Evolutionary conservation across 2,888 invertebrate genomes (phyloP).

Genomic region (Sipha maydis): DNA sequence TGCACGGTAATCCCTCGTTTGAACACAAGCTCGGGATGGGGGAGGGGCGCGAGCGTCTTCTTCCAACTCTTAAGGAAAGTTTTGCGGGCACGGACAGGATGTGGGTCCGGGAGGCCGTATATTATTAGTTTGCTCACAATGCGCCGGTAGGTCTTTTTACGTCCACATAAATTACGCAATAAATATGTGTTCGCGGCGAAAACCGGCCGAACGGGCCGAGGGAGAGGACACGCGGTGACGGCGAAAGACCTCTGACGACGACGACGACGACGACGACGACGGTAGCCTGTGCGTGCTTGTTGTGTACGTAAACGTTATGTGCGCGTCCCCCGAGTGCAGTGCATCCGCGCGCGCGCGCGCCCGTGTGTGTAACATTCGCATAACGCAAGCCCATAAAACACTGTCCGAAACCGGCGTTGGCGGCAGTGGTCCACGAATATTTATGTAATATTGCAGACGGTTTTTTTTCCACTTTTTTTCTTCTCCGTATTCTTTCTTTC

Average conservation of each 20-base stretch:
- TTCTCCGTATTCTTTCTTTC: not conserved
- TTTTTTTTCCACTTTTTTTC: not conserved
- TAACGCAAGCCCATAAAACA: constrained; percentile 51
- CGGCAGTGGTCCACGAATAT: constrained; percentile 33
- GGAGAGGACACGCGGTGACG: not conserved
- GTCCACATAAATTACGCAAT: constrained; percentile 56
- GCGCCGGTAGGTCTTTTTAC: constrained; percentile 50
- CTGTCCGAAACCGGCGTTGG: constrained; percentile 46
- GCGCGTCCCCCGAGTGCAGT: not conserved
- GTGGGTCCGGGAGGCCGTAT: constrained; percentile 11
- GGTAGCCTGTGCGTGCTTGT: not conserved
- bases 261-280: not conserved
- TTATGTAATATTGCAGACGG: constrained; percentile 33
- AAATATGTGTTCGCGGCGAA: constrained; percentile 49
- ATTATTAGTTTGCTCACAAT: constrained; percentile 48
- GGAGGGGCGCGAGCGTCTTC: not conserved
- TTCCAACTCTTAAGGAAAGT: constrained; percentile 48
- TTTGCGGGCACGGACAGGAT: not conserved
- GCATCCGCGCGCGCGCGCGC: not conserved
- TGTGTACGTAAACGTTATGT: not conserved
- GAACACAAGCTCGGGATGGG: no score
- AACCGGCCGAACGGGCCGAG: not conserved
- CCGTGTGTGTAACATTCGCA: not conserved
- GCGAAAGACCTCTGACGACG: constrained; percentile 13
- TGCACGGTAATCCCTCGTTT: not conserved